Percentiles rank a stretch among this genome's conserved stretches.
Conservation (phyloP, 2,113 vertebrate genomes). For the Plecotus auritus region DNA sequence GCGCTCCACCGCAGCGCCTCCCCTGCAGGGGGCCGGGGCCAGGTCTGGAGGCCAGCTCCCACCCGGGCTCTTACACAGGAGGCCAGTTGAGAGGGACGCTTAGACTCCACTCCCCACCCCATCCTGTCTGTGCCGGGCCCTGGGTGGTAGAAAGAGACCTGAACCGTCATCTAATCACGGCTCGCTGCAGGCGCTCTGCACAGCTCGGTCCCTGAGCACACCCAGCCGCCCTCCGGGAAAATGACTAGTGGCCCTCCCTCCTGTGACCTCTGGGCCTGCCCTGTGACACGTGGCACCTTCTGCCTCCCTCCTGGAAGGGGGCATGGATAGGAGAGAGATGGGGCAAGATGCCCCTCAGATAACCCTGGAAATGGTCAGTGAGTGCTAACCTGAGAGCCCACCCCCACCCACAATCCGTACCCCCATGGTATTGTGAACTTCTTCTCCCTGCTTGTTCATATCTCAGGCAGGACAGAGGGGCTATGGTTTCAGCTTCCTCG, state of each 20-base stretch:
- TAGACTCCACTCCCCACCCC: neutral
- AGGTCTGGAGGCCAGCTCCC: neutral
- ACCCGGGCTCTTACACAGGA: neutral
- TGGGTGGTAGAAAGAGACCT: neutral
- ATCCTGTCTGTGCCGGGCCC: neutral
- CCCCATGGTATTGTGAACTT: rapidly evolving
- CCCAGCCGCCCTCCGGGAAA: neutral
- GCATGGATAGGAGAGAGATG: neutral
- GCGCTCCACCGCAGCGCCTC: neutral
- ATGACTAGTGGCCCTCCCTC: neutral
- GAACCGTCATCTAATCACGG: neutral
- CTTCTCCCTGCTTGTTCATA: neutral
- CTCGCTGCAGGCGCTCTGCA: neutral
- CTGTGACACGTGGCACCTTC: neutral
- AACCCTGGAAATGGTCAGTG: neutral
- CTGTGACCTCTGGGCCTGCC: neutral
- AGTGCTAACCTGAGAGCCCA: neutral
- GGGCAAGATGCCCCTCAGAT: neutral
- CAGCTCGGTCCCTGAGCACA: neutral
- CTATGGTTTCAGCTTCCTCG: neutral
- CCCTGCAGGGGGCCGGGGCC: neutral
- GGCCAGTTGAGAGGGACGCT: neutral
- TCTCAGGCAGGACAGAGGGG: neutral
- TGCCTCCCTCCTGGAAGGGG: neutral
- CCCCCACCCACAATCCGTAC: neutral